These are phyloP conservation scores for Frankliniella fusca DNA, from an alignment of 2,888 invertebrate species.

Conservation along the genomic window DNA sequence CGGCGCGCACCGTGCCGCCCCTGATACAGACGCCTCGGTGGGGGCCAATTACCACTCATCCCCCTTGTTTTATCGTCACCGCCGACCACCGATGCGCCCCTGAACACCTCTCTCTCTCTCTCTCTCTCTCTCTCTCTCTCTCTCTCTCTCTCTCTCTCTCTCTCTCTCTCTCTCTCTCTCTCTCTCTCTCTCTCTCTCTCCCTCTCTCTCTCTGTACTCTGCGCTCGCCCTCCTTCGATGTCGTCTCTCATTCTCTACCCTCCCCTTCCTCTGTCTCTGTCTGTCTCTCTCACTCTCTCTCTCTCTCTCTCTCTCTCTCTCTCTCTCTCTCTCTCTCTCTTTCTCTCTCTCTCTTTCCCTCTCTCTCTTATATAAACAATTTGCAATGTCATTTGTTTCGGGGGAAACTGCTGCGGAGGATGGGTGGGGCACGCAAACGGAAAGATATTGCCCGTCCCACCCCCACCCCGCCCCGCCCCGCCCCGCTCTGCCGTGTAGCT, in stretches of 20 bases:
- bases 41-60: not conserved
- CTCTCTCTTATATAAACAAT: not conserved
- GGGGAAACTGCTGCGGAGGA: not conserved
- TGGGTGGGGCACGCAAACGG: not conserved
- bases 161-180: not conserved
- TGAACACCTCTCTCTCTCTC: not conserved
- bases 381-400: conserved; percentile 13
- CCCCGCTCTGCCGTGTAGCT: not conserved
- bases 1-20: too few species aligned
- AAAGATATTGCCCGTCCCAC: not conserved
- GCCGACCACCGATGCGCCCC: too few species aligned
- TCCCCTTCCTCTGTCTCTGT: too few species aligned
- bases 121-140: not conserved
- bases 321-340: not conserved
- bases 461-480: not conserved
- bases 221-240: too few species aligned
- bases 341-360: not conserved
- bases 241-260: too few species aligned
- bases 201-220: not conserved
- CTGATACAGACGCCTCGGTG: not conserved
- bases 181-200: not conserved
- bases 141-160: not conserved
- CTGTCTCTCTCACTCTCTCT: too few species aligned
- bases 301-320: too few species aligned
- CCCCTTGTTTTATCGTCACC: not conserved